Base-by-base conservation (phyloP, 2,888 invertebrate genomes). In the Drosophila suboccidentalis region DNA sequence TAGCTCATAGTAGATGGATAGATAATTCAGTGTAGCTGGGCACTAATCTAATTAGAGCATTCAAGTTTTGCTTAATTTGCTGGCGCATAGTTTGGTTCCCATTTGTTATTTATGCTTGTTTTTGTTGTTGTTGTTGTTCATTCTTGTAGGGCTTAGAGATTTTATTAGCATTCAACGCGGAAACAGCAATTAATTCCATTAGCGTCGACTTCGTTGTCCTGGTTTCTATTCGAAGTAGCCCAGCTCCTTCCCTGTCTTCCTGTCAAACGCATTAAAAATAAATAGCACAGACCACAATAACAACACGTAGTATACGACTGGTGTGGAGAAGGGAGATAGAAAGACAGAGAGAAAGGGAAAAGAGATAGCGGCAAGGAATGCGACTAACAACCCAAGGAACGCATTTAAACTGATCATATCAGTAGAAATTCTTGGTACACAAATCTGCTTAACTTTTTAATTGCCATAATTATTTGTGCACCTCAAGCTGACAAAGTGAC, bases 151-250 rank as follows among this genome's bases (percentile, higher is more conserved):
- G 61, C 77, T 77, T 67, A 66, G 65, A 66, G 79, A 84, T 72
- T 85, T 78, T 75, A 82, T 87, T 78, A 76, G 82, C 73, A 87
- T 74, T 74, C 76, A 72, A 64, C 70, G 68, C 77, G 67, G 66
- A 68, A 77, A 66, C 67, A 55, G 65, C 86, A 83, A 88, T 88
- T 88, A 83, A 86, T 88, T 88, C 72, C 70, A 85, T 85, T 88
- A 74, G 69, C 61, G 60, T 64, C 58, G 63, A 64, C 67, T 54
- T 47, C 59, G 50, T 22, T 63, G 66, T 54, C 63, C 66, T 65
- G 26, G 43, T 46, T 63, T n/a, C 54, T 9, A 32, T 29, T 60
- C 19, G 22, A 15, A 34, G 50, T 43, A 32, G 13, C 19, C 32
- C 36, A 17, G 19, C n/a, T 38, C 3, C 13, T 8, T 2, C 29